A percentile compares a stretch with the other conserved stretches of the same genome.
phyloP scores from a whole-genome alignment of 2,888 invertebrate genomes.

The Penaeus monodon region DNA sequence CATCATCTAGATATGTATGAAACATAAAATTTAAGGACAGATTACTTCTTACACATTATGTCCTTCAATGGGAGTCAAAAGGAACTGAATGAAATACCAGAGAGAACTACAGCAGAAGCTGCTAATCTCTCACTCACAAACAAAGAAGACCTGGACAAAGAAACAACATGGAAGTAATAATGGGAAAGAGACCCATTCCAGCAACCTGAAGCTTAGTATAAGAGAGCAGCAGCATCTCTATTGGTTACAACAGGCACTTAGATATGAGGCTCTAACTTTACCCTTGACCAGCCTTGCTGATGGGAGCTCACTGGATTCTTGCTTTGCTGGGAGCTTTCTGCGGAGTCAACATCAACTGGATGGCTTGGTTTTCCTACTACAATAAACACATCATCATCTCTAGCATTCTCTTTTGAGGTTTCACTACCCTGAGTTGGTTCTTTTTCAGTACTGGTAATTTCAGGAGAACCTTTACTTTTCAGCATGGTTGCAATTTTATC shows the following conservation, averaged over 20 bases:
- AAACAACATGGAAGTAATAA: neutral
- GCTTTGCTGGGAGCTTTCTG: slow-evolving; percentile 3
- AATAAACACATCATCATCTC: slow-evolving; percentile 16
- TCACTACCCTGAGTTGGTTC: neutral
- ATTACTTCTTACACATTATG: too few species aligned
- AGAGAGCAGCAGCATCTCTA: slow-evolving; percentile 31
- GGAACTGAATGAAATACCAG: too few species aligned
- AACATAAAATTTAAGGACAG: too few species aligned
- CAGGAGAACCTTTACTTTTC: slow-evolving; percentile 12
- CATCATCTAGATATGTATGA: too few species aligned
- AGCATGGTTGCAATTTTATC: slow-evolving; percentile 33
- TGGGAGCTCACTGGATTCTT: neutral
- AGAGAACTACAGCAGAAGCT: too few species aligned
- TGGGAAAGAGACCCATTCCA: slow-evolving; percentile 7
- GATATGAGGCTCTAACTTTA: slow-evolving; percentile 35
- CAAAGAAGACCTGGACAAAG: too few species aligned
- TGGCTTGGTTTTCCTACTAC: slow-evolving; percentile 27
- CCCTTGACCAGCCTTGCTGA: slow-evolving; percentile 44
- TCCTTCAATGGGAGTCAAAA: too few species aligned
- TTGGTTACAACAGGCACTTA: slow-evolving; percentile 29
- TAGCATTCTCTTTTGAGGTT: neutral
- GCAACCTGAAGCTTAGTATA: slow-evolving; percentile 31
- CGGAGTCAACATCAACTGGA: neutral
- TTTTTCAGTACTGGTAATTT: neutral
- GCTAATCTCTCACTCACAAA: too few species aligned